Conservation (phyloP, 2,113 vertebrate genomes). For the Tretioscincus oriximinensis region DNA sequence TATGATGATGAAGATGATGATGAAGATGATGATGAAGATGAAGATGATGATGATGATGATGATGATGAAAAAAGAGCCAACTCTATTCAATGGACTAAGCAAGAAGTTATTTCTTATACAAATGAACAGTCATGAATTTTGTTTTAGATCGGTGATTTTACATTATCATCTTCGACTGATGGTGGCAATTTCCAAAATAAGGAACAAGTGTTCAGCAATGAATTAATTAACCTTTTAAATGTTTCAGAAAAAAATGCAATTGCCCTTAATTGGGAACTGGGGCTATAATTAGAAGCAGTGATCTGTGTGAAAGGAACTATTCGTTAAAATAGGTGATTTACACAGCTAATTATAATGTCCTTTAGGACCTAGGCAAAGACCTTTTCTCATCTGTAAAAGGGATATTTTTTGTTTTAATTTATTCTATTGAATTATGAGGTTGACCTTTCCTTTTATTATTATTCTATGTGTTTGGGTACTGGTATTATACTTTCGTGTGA, state of each 20-base stretch:
- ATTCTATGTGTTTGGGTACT: background rate
- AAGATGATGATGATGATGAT: no score
- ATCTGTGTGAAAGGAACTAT: background rate
- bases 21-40: no score
- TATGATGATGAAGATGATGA: no score
- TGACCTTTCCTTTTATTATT: background rate
- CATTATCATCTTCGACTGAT: background rate
- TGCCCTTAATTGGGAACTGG: background rate
- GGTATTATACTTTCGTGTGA: background rate
- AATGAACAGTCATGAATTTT: background rate
- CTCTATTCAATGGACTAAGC: no score
- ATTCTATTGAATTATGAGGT: background rate
- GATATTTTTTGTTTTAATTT: background rate
- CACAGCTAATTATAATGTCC: background rate
- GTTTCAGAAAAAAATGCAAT: background rate
- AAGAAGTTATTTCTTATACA: background rate
- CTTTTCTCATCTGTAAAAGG: background rate
- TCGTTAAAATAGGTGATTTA: background rate
- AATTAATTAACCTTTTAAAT: background rate
- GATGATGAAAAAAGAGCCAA: no score
- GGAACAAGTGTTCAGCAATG: background rate
- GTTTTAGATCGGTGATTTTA: background rate
- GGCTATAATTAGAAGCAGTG: background rate
- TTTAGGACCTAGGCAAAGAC: background rate
- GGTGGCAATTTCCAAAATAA: background rate